Percentiles rank a stretch among this genome's conserved stretches.
These are phyloP conservation scores for Sturnus vulgaris DNA, from an alignment of 2,113 vertebrate genomes.

Conservation along the genomic window DNA sequence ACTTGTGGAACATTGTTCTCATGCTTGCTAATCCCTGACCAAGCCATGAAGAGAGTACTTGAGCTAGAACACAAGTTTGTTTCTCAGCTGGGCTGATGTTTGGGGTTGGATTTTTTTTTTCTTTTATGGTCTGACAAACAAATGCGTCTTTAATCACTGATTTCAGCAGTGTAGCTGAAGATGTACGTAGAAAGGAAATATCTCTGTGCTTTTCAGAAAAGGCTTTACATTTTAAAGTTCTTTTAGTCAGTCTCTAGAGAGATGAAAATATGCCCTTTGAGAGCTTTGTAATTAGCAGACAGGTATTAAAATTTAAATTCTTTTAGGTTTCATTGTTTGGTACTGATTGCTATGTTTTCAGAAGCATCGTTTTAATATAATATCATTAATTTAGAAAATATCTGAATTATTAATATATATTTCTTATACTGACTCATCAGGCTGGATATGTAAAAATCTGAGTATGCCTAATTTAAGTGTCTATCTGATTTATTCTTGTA, in stretches of 20 bases:
- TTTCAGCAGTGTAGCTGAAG: neutral
- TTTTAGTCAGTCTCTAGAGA: neutral
- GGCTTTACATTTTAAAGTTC: neutral
- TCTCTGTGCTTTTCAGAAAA: neutral
- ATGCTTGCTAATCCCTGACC: accelerated
- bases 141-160: neutral
- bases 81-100: neutral
- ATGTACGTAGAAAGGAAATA: neutral
- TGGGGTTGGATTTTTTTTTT: neutral
- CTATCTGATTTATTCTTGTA: neutral
- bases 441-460: neutral
- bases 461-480: neutral
- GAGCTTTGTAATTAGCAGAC: neutral
- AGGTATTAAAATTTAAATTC: neutral
- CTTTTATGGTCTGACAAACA: neutral
- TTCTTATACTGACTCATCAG: neutral
- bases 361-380: neutral
- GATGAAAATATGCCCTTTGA: neutral
- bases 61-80: neutral
- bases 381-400: neutral
- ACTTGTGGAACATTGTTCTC: accelerated
- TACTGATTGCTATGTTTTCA: neutral
- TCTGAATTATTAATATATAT: neutral
- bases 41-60: accelerated
- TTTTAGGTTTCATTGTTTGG: neutral